Evolutionary conservation across 2,113 vertebrate species (phyloP).

Genomic region (Cyprinodon tularosa): DNA sequence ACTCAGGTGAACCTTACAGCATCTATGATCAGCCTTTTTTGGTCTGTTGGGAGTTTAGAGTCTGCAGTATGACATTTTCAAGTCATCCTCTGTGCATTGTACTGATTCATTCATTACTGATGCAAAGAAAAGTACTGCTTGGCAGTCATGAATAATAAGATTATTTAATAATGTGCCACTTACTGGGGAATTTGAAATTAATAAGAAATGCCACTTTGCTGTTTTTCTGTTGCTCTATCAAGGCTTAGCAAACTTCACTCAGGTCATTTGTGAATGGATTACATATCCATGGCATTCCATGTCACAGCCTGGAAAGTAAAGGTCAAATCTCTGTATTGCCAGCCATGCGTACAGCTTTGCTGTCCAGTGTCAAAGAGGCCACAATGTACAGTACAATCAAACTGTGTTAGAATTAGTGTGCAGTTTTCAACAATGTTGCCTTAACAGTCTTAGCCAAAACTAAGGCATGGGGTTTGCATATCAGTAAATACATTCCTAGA

Average conservation of each 20-base stretch:
- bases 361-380: not conserved
- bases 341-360: not conserved
- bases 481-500: no score
- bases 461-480: no score
- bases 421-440: no score
- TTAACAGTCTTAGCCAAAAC: no score
- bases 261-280: not conserved
- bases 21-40: not conserved
- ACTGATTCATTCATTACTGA: not conserved
- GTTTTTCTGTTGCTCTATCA: not conserved
- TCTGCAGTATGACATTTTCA: not conserved
- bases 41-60: not conserved
- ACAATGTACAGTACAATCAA: not conserved
- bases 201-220: not conserved
- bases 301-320: not conserved
- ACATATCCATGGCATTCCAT: not conserved
- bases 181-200: not conserved
- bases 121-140: not conserved
- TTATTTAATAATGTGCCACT: not conserved
- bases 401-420: no score
- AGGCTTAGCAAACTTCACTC: not conserved
- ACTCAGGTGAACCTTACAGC: not conserved
- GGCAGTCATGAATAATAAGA: not conserved
- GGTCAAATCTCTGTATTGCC: not conserved
- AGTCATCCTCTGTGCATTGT: not conserved